These are phyloP conservation scores for Homalodisca vitripennis DNA, from an alignment of 1,140 invertebrate genomes.

Conservation along the genomic window DNA sequence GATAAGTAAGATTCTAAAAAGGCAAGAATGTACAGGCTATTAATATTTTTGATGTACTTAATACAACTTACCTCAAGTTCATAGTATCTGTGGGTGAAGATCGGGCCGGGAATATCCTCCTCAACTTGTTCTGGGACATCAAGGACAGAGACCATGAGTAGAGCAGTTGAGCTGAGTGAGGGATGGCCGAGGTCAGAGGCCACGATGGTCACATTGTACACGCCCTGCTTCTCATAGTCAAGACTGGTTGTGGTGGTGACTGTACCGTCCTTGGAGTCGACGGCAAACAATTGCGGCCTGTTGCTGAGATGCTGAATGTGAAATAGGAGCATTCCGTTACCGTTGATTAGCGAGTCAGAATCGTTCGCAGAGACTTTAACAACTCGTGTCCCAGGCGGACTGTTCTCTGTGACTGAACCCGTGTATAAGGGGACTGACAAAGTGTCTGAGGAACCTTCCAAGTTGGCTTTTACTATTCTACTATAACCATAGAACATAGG, in stretches of 20 bases:
- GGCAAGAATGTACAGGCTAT: too few relatives aligned
- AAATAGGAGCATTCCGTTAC: constrained; percentile 76
- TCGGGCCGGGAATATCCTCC: constrained; percentile 45
- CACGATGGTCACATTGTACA: constrained; percentile 74
- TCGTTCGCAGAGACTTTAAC: constrained; percentile 78
- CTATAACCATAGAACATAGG: constrained; percentile 67
- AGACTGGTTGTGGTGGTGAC: constrained; percentile 71
- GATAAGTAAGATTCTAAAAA: too few relatives aligned
- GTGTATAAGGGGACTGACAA: constrained; percentile 63
- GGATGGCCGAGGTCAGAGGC: constrained; percentile 83
- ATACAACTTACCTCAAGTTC: constrained; percentile 60
- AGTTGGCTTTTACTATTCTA: constrained; percentile 34
- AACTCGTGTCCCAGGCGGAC: constrained; percentile 65
- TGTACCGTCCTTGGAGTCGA: constrained; percentile 77
- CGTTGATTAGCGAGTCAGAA: constrained; percentile 75
- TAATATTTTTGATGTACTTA: too few relatives aligned
- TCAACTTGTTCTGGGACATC: constrained; percentile 57
- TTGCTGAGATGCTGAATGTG: constrained; percentile 62
- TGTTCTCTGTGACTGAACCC: constrained; percentile 65
- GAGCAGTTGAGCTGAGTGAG: constrained; percentile 72
- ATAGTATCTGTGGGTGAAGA: constrained; percentile 72
- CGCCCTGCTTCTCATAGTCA: constrained; percentile 65
- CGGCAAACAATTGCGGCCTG: constrained; percentile 64
- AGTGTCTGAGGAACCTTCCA: not conserved
- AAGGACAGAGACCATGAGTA: constrained; percentile 64